phyloP scores from a whole-genome alignment of 2,888 invertebrate genomes.

The Tricholauxania praeusta region DNA sequence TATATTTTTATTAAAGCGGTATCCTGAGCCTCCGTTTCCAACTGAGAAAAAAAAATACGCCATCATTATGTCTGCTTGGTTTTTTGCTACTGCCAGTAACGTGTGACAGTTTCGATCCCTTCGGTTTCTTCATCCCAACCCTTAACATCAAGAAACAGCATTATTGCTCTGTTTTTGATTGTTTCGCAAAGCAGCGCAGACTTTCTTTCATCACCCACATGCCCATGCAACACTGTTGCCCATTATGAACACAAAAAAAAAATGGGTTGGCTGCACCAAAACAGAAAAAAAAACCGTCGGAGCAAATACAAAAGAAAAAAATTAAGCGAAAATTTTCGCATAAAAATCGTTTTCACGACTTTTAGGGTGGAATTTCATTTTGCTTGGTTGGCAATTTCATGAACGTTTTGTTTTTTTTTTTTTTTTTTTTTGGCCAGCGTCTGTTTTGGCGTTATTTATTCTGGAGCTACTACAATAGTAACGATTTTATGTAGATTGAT shows the following conservation, averaged over 20 bases:
- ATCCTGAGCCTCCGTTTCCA: too few relatives aligned
- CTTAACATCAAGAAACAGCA: neutral
- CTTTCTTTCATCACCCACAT: conserved; percentile 15
- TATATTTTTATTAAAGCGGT: too few relatives aligned
- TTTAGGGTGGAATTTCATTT: conserved; percentile 45
- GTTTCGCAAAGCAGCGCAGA: conserved; percentile 39
- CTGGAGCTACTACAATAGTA: conserved; percentile 6
- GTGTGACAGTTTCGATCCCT: conserved; percentile 11
- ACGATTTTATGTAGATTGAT: conserved; percentile 49
- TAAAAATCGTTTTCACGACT: conserved; percentile 33
- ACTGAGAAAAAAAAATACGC: too few relatives aligned
- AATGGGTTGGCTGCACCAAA: neutral
- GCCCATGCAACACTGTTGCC: neutral
- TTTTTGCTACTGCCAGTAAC: neutral
- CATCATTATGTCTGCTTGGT: too few relatives aligned
- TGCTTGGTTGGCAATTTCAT: conserved; percentile 29
- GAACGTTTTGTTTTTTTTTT: neutral
- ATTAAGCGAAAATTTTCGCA: conserved; percentile 17
- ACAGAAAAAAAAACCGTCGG: neutral
- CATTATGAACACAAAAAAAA: neutral
- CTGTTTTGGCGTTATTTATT: conserved; percentile 17
- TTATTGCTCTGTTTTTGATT: conserved; percentile 37
- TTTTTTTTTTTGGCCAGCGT: conserved; percentile 5
- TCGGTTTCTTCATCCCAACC: neutral
- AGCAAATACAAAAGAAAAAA: too few relatives aligned